A percentile compares a stretch with the other conserved stretches of the same genome.
Evolutionary conservation across 2,888 invertebrate genomes (phyloP).

Genomic region (Polia nebulosa): DNA sequence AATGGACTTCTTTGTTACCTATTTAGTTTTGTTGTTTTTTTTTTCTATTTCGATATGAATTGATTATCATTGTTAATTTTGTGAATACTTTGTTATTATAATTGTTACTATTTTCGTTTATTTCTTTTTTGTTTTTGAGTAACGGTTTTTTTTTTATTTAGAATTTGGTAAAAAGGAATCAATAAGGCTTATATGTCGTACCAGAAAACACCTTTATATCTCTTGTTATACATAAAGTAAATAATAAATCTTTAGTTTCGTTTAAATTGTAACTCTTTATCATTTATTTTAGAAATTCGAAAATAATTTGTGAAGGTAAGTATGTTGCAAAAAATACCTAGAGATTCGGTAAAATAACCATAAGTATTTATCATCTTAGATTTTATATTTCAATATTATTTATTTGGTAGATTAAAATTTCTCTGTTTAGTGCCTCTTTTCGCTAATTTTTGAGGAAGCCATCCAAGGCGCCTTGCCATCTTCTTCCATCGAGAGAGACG

Average conservation of each 20-base stretch:
- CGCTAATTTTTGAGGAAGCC: too few species aligned
- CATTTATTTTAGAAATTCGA: background rate
- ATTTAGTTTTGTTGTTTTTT: background rate
- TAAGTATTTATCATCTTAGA: background rate
- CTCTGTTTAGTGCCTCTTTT: too few species aligned
- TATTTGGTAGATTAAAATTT: background rate
- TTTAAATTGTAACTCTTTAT: background rate
- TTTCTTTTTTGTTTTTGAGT: background rate
- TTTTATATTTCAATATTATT: background rate
- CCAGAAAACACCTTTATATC: background rate
- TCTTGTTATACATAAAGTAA: background rate
- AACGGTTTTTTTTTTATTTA: background rate
- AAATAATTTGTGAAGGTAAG: background rate
- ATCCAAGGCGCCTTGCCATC: too few species aligned
- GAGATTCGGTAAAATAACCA: too few species aligned
- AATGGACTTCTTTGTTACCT: background rate
- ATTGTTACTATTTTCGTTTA: background rate
- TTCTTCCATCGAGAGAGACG: too few species aligned
- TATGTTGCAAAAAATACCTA: background rate
- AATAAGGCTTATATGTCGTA: background rate
- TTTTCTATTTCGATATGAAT: background rate
- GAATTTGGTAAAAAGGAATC: background rate
- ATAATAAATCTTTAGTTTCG: background rate
- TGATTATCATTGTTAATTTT: constrained; percentile 6
- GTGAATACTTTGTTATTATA: background rate